phyloP scores from a whole-genome alignment of 2,113 vertebrate species.

The Orthonyx spaldingii region DNA sequence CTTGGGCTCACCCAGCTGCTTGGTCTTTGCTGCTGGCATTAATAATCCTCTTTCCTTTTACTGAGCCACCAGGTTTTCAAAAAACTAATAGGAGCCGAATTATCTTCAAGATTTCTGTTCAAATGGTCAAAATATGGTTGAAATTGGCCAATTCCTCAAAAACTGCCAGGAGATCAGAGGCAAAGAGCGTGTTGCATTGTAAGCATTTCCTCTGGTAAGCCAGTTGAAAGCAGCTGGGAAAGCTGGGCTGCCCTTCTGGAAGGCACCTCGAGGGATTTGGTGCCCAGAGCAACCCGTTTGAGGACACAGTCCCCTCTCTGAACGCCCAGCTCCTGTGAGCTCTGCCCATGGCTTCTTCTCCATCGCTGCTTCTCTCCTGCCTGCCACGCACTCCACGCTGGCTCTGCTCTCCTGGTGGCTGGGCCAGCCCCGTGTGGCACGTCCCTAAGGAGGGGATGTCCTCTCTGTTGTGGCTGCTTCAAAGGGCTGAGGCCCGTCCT shows the following conservation, averaged over 20 bases:
- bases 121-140: background rate
- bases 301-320: rapidly evolving
- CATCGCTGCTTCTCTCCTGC: background rate
- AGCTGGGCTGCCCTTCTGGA: background rate
- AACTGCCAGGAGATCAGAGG: background rate
- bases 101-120: background rate
- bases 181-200: rapidly evolving
- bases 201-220: background rate
- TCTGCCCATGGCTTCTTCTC: background rate
- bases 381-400: background rate
- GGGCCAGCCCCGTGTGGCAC: rapidly evolving
- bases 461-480: slow-evolving; percentile 11
- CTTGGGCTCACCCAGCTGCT: background rate
- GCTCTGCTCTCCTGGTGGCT: background rate
- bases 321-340: rapidly evolving
- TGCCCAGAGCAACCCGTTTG: background rate
- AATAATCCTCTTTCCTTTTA: background rate
- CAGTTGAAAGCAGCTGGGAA: background rate
- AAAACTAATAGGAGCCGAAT: background rate
- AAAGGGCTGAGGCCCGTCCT: rapidly evolving
- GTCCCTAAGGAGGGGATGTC: background rate
- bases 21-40: background rate
- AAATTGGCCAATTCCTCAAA: background rate
- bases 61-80: background rate
- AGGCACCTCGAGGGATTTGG: background rate